Evolutionary conservation across 2,113 vertebrate genomes (phyloP).

Genomic region (Hydropotes inermis): DNA sequence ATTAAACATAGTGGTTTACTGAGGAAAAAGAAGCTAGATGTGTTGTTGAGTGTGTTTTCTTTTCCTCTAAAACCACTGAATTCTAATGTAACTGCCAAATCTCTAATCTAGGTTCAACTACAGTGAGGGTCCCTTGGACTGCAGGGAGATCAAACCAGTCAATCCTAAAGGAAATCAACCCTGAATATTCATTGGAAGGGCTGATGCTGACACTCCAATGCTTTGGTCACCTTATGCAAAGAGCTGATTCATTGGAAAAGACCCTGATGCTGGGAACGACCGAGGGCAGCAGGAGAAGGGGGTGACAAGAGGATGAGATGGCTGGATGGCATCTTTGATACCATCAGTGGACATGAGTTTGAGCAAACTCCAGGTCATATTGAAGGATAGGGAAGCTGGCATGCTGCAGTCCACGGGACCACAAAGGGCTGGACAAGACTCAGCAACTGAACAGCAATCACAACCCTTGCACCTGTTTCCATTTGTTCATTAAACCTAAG

Average conservation of each 20-base stretch:
- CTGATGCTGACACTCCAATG: not conserved
- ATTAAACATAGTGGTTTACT: conserved; percentile 69
- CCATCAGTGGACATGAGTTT: not conserved
- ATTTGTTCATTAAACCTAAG: not conserved
- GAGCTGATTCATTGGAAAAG: not conserved
- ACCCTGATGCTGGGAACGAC: not conserved
- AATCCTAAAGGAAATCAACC: not conserved
- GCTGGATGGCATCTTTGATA: not conserved
- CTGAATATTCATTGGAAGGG: not conserved
- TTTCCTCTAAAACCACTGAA: conserved; percentile 44
- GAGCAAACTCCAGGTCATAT: fast-evolving
- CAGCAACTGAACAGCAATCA: not conserved
- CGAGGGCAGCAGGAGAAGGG: not conserved
- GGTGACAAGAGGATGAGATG: not conserved
- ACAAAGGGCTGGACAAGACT: not conserved
- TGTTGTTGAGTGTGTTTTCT: not conserved
- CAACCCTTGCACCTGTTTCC: not conserved
- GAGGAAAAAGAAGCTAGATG: conserved; percentile 51
- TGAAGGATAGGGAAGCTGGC: not conserved
- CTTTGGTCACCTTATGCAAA: not conserved
- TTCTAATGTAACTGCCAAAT: not conserved
- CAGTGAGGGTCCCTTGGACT: not conserved
- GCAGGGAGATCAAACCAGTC: not conserved
- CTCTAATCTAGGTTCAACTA: conserved; percentile 33
- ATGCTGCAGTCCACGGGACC: not conserved